Conservation (phyloP, 2,888 invertebrate species). For the Callinectes sapidus region DNA sequence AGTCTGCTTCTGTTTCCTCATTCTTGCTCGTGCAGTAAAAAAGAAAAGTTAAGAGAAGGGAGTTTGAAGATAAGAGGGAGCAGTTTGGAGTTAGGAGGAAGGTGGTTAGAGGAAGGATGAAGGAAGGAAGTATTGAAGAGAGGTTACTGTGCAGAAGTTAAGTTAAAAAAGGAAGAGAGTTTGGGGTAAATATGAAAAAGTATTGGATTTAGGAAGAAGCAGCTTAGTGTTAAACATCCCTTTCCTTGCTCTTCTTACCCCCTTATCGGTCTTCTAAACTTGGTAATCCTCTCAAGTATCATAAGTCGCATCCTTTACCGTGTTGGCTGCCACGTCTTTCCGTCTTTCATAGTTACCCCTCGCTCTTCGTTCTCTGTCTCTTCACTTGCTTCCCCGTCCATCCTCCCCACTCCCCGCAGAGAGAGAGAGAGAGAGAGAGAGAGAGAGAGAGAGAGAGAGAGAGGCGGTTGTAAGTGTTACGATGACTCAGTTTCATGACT, state of each 20-base stretch:
- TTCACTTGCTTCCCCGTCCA: background rate
- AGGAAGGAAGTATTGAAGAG: background rate
- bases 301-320: background rate
- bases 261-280: background rate
- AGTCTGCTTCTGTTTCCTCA: too few relatives aligned
- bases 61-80: background rate
- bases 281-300: background rate
- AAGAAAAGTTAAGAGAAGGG: background rate
- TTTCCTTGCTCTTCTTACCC: background rate
- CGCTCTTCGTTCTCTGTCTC: background rate
- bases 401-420: background rate
- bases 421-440: background rate
- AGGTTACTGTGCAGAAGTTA: background rate
- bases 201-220: too few relatives aligned
- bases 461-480: background rate
- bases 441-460: background rate
- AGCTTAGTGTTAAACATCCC: background rate
- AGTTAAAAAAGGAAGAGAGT: too few relatives aligned
- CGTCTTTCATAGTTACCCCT: background rate
- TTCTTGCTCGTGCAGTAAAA: background rate
- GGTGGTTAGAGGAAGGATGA: background rate
- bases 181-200: too few relatives aligned
- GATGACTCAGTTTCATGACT: constrained; percentile 2
- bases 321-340: background rate
- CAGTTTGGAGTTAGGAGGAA: background rate